phyloP scores from a whole-genome alignment of 2,113 vertebrate species.

The Rhizomys pruinosus region DNA sequence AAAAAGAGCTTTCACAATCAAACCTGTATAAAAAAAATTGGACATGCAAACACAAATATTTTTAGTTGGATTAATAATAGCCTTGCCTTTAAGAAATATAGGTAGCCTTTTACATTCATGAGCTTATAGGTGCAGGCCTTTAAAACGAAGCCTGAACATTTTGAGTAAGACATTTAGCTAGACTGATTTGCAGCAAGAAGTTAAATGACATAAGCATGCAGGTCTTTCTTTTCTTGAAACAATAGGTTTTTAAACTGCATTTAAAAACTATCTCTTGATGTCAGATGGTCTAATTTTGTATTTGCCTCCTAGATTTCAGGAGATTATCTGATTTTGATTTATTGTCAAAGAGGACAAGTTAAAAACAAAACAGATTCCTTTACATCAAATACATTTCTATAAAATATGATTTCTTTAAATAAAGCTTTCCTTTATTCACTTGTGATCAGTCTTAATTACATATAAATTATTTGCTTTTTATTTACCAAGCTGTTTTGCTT shows the following conservation, averaged over 20 bases:
- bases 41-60: conserved; percentile 60
- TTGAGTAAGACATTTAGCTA: conserved; percentile 26
- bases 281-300: neutral
- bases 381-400: conserved; percentile 13
- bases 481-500: neutral
- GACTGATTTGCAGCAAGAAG: neutral
- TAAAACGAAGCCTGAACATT: conserved; percentile 33
- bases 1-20: conserved; percentile 31
- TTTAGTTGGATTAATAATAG: conserved; percentile 71
- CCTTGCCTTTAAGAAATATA: conserved; percentile 30
- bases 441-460: neutral
- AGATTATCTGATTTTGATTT: neutral
- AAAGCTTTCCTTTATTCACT: conserved; percentile 1
- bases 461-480: neutral
- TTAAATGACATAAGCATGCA: neutral
- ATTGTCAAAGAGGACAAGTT: neutral
- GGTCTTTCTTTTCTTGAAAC: conserved; percentile 60
- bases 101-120: conserved; percentile 37
- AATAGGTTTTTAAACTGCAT: conserved; percentile 13
- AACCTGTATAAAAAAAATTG: conserved; percentile 60
- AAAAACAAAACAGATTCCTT: neutral
- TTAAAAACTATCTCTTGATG: conserved; percentile 23
- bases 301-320: neutral
- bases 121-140: neutral
- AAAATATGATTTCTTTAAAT: neutral